Evolutionary conservation across 2,888 invertebrate genomes (phyloP), one percentile per base, ranked within the genome.

Genomic region (Epistrophella euchroma): DNA sequence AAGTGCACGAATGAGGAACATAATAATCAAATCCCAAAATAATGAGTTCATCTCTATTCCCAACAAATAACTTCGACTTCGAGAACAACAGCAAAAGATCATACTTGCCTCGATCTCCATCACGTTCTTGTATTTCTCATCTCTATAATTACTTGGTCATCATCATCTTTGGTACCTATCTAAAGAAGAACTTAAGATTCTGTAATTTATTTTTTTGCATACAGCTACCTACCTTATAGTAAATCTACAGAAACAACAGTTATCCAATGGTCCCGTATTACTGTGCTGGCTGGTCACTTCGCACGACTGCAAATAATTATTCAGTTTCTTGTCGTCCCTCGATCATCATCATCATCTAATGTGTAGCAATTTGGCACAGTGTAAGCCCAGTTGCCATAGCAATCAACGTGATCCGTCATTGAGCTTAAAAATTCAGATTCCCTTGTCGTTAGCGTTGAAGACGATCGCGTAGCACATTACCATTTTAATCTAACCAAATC

Each of bases 351-450:
- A 64, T 64, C 62, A 75, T 81, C 45, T 73, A 81, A 85, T 85
- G 81, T 85, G 60, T 73, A 81, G 76, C 81, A 81, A 76, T 85
- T 85, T 68, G 85, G 76, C 58, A 68, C 55, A 68, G 72, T 72
- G 85, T 80, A 85, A 85, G 55, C 81, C 72, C 76, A 37, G 85
- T 72, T 81, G 81, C 85, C 45, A 55, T 25, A 47, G 45, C 52
- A 60, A 60, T 40, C 70, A 66, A 15, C 83, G 62, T 83, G 78
- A 83, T 83, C 78, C 78, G 55, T 78, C 78, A 83, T 55, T 71
- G 47, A 60, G 71, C 15, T 13, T 4, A 71, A 76, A 60, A 22
- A 25, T 17, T 58, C 40, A 40, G 43, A 11, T 40, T 60, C 9
- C 40, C 25, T 25, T 19, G 28, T 17, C 28, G 28, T 28, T 10